Evolutionary conservation across 2,888 invertebrate genomes (phyloP), one percentile per base, ranked within the genome.

Genomic region (Harpalus rufipes): DNA sequence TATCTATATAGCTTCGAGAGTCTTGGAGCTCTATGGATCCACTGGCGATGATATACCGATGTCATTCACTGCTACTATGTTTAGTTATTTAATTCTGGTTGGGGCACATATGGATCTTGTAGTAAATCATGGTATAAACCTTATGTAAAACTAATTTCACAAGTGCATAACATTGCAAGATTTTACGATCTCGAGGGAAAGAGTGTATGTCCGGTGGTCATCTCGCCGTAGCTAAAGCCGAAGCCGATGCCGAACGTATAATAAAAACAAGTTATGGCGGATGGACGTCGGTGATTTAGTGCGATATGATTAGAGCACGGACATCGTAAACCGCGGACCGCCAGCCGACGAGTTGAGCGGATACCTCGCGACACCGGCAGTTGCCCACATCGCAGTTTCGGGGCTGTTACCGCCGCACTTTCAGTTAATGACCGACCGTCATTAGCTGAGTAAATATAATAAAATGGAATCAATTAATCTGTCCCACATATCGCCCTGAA

Each of bases 261-360:
- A 84, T 84, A 84, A 84, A 84, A 84, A 65, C 78, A 84, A 84
- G 84, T 84, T 84, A 84, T 84, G 61, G 84, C 78, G 39, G 79
- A 79, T 63, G 78, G 78, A 51, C 41, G 61, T 41, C 59, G 86
- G 86, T 85, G 84, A 86, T 59, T 82, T 80, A 82, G 81, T 86
- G 82, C 63, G 82, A 86, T 86, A 85, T 86, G 86, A 86, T 86
- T 86, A 86, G 86, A 78, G 74, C 63, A 68, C 61, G 81, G 82
- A 21, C 65, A 65, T 84, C 84, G 68, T 84, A 84, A 84, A 78
- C 51, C 74, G 83, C 14, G 25, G 72, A 39, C 8, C 44, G 44
- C 10, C 10, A 12, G 4, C 44, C n/a, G 25, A 2, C n/a, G n/a
- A n/a, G n/a, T n/a, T n/a, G n/a, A 51, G 44, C 44, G 44, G 1